Conservation (phyloP, 2,797 vertebrate genomes). For the Morus bassanus region DNA sequence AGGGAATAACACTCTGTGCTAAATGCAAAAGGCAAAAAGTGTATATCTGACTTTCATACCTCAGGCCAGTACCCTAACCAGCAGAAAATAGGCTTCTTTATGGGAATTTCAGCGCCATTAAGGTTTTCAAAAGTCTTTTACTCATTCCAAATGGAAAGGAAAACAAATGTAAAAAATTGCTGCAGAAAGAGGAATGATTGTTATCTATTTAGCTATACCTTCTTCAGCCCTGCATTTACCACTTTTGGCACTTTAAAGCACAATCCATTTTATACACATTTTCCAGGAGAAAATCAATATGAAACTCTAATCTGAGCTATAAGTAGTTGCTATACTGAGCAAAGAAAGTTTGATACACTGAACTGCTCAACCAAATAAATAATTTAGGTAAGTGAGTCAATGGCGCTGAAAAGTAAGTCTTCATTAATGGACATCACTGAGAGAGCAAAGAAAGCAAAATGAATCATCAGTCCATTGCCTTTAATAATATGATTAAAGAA, state of each 20-base stretch:
- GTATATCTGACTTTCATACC: background rate
- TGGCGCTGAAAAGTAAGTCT: conserved; percentile 46
- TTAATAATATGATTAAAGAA: conserved; percentile 66
- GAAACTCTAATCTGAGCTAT: conserved; percentile 22
- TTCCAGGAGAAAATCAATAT: conserved; percentile 48
- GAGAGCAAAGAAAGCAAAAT: conserved; percentile 61
- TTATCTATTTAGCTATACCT: background rate
- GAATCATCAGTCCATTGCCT: conserved; percentile 50
- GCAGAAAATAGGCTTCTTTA: background rate
- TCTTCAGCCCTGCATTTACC: background rate
- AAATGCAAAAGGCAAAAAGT: background rate
- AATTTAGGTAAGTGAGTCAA: conserved; percentile 59
- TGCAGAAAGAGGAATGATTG: background rate
- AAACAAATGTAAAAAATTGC: background rate
- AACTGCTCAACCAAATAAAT: conserved; percentile 58
- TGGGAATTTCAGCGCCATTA: background rate
- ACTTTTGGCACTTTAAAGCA: conserved; percentile 6
- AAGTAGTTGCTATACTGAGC: conserved; percentile 1
- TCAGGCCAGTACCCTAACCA: background rate
- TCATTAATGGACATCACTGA: conserved; percentile 58
- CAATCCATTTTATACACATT: conserved; percentile 31
- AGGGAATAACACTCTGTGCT: background rate
- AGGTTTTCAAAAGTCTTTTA: background rate
- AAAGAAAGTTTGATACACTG: conserved; percentile 49
- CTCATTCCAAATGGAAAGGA: background rate